A percentile compares a stretch with the other conserved stretches of the same genome.
Evolutionary conservation across 2,888 invertebrate genomes (phyloP).

Genomic region (Scelioninae gen. 2): DNA sequence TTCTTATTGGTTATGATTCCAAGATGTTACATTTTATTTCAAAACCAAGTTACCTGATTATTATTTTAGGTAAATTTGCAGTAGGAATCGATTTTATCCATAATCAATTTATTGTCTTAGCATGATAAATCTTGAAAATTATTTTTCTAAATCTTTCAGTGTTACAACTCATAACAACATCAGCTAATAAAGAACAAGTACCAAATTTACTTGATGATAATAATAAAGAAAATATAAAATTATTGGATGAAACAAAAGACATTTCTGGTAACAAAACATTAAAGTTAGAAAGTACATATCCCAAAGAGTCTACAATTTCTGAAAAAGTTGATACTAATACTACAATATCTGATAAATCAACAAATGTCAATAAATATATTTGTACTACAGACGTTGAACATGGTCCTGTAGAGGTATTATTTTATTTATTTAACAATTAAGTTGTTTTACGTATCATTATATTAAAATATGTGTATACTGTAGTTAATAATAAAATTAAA

Average conservation of each 20-base stretch:
- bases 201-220: not conserved
- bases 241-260: not conserved
- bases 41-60: constrained; percentile 33
- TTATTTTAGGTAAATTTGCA: constrained; percentile 39
- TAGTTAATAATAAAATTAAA: too few relatives aligned
- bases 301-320: constrained; percentile 22
- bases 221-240: not conserved
- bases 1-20: constrained; percentile 48
- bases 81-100: too few relatives aligned
- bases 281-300: constrained; percentile 33
- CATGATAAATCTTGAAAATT: too few relatives aligned
- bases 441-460: too few relatives aligned
- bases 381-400: constrained; percentile 68
- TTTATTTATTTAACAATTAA: not conserved
- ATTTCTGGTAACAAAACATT: constrained; percentile 10
- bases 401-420: constrained; percentile 70
- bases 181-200: constrained; percentile 17
- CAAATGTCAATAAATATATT: constrained; percentile 66
- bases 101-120: too few relatives aligned
- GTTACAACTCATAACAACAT: constrained; percentile 22
- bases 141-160: too few relatives aligned
- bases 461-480: too few relatives aligned
- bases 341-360: constrained; percentile 26
- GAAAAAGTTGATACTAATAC: constrained; percentile 24
- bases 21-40: constrained; percentile 41